Percentiles rank a stretch among this genome's conserved stretches.
Evolutionary conservation across 2,888 invertebrate species (phyloP).

Genomic region (Polyommatus iphigenia): DNA sequence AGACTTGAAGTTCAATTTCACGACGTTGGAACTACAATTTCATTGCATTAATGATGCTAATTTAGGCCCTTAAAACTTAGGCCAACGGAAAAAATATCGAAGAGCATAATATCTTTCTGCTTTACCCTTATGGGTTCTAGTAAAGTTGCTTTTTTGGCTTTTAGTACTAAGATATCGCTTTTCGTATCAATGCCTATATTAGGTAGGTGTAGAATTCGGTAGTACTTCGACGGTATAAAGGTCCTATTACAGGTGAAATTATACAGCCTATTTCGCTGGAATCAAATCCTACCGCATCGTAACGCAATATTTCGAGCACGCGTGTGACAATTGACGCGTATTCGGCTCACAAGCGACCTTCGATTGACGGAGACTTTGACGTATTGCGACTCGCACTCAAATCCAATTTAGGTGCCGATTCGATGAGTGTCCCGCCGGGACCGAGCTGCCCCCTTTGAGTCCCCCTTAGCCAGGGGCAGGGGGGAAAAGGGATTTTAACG

Average conservation of each 20-base stretch:
- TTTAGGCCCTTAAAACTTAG: too few relatives aligned
- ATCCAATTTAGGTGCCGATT: slow-evolving; percentile 67
- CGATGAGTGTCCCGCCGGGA: slow-evolving; percentile 65
- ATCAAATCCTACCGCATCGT: not conserved
- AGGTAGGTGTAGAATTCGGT: too few relatives aligned
- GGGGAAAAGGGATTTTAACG: slow-evolving; percentile 48
- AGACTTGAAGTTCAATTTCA: too few relatives aligned
- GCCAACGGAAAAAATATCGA: too few relatives aligned
- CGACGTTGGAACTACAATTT: too few relatives aligned
- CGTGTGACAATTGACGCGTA: slow-evolving; percentile 36
- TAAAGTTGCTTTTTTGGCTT: too few relatives aligned
- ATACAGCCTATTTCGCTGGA: not conserved
- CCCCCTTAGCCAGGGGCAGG: not conserved
- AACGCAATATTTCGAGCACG: not conserved
- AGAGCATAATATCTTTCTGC: too few relatives aligned
- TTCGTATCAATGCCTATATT: too few relatives aligned
- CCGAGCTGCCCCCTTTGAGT: slow-evolving; percentile 36
- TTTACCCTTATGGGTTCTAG: too few relatives aligned
- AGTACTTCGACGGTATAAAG: not conserved
- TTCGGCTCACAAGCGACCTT: slow-evolving; percentile 38
- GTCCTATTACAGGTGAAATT: not conserved
- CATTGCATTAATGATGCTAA: too few relatives aligned
- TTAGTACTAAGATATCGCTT: too few relatives aligned
- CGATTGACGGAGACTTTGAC: slow-evolving; percentile 39
- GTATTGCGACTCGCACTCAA: slow-evolving; percentile 39